phyloP scores from a whole-genome alignment of 2,797 vertebrate species.

The Myotis planiceps region DNA sequence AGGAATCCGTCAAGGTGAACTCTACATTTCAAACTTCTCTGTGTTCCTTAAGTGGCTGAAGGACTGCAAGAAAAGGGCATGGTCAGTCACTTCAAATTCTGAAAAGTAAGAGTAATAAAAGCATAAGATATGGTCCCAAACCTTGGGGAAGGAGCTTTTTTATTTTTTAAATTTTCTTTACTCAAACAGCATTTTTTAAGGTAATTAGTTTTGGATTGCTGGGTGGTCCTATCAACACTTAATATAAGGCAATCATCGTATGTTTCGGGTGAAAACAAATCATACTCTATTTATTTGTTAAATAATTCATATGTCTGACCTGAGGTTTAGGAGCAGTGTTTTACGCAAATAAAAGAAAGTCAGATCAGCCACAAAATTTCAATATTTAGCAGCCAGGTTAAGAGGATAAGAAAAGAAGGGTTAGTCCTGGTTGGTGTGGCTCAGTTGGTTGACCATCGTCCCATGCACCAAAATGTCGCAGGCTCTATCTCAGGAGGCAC shows the following conservation, averaged over 20 bases:
- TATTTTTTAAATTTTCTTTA: neutral
- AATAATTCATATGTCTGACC: neutral
- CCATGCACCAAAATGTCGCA: no score
- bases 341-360: neutral
- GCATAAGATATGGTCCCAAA: neutral
- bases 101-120: neutral
- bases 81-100: neutral
- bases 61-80: neutral
- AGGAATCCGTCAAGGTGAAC: neutral
- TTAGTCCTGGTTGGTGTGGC: no score
- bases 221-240: neutral
- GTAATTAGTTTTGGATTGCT: neutral
- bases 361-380: neutral
- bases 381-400: neutral
- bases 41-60: neutral
- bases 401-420: neutral
- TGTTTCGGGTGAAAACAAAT: constrained; percentile 17
- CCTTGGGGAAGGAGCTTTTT: neutral
- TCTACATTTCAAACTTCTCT: neutral
- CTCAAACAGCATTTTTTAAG: neutral
- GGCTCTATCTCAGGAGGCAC: no score
- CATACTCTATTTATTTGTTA: neutral
- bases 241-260: neutral
- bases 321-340: neutral
- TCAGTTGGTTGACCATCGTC: no score